These are phyloP conservation scores for Homarus americanus DNA, from an alignment of 1,140 invertebrate genomes.

Conservation along the genomic window DNA sequence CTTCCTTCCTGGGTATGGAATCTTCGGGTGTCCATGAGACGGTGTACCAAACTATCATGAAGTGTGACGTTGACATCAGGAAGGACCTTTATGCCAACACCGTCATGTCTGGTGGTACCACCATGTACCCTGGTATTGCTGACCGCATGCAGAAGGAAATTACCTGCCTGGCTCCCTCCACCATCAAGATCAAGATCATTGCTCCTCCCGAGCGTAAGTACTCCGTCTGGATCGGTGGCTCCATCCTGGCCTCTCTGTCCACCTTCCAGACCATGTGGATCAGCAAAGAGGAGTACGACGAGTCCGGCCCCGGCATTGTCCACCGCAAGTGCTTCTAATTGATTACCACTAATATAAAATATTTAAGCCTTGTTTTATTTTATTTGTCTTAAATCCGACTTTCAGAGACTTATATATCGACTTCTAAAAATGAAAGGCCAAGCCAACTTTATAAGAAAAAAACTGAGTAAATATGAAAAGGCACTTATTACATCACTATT, in stretches of 20 bases:
- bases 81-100: constrained; percentile 84
- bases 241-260: constrained; percentile 62
- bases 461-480: too few species aligned
- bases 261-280: constrained; percentile 65
- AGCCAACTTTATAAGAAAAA: too few species aligned
- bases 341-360: too few species aligned
- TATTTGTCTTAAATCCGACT: too few species aligned
- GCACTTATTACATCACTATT: too few species aligned
- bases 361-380: too few species aligned
- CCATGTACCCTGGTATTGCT: constrained; percentile 91
- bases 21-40: too few species aligned
- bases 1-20: too few species aligned
- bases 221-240: constrained; percentile 70
- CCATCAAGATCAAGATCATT: constrained; percentile 83
- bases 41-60: too few species aligned
- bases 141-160: constrained; percentile 94
- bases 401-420: too few species aligned
- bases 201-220: constrained; percentile 65
- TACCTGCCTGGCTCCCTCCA: constrained; percentile 80
- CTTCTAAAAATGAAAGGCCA: too few species aligned
- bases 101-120: constrained; percentile 87
- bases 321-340: constrained; percentile 84
- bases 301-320: constrained; percentile 79
- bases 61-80: constrained; percentile 80
- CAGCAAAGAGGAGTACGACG: constrained; percentile 63